A percentile compares a stretch with the other conserved stretches of the same genome.
These are phyloP conservation scores for Drosophila robusta DNA, from an alignment of 2,888 invertebrate genomes.

Conservation along the genomic window DNA sequence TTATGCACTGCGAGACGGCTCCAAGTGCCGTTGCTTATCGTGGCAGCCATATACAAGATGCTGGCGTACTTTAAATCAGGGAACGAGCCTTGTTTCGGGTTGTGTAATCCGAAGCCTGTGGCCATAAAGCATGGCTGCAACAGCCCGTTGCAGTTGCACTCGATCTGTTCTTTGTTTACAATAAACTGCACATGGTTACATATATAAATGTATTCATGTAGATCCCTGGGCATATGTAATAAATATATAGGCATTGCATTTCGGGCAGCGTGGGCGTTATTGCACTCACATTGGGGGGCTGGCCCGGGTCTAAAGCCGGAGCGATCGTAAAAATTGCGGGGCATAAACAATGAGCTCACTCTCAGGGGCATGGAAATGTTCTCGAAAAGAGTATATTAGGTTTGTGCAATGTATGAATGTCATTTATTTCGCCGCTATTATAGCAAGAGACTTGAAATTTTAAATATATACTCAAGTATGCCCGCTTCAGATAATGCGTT, in stretches of 20 bases:
- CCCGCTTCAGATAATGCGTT: too few relatives aligned
- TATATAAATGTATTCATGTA: neutral
- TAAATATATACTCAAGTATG: too few relatives aligned
- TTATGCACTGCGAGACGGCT: slow-evolving; percentile 50
- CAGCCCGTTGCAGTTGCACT: neutral
- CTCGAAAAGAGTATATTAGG: too few relatives aligned
- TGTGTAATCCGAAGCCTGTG: slow-evolving; percentile 70
- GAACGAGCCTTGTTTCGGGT: slow-evolving; percentile 29
- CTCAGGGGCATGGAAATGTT: slow-evolving; percentile 4
- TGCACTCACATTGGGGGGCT: slow-evolving; percentile 8
- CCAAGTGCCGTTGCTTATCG: slow-evolving; percentile 64
- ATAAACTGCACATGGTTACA: slow-evolving; percentile 1
- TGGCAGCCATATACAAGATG: slow-evolving; percentile 49
- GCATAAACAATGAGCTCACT: slow-evolving; percentile 61
- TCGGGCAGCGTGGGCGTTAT: slow-evolving; percentile 30
- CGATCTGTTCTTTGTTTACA: slow-evolving; percentile 13
- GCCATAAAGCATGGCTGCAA: slow-evolving; percentile 52
- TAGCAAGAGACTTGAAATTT: too few relatives aligned
- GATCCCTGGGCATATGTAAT: slow-evolving; percentile 19
- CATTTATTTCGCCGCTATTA: too few relatives aligned
- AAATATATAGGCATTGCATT: slow-evolving; percentile 32
- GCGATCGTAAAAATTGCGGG: slow-evolving; percentile 59
- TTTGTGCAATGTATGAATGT: too few relatives aligned
- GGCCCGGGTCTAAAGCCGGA: slow-evolving; percentile 13
- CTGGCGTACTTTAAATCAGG: slow-evolving; percentile 39